phyloP scores from a whole-genome alignment of 30 jellyfish, hydroid and myxozoan genomes.

The Euphysa ruthae region DNA sequence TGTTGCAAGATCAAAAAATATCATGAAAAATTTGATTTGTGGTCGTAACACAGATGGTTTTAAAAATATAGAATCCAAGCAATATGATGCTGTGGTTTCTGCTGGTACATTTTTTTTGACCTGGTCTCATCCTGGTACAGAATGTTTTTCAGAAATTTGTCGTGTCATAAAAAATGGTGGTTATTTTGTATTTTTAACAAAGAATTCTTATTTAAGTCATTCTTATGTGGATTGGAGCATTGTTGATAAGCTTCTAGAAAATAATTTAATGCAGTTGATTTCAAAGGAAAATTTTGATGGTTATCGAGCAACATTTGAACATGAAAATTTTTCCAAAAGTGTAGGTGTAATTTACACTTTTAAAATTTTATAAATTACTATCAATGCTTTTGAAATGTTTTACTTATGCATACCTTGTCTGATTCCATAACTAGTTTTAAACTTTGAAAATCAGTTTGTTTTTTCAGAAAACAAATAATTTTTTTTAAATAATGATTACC shows the following conservation, averaged over 20 bases:
- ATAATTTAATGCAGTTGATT: not conserved
- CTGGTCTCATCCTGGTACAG: slow-evolving; percentile 27
- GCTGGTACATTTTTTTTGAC: slow-evolving; percentile 31
- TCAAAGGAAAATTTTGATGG: slow-evolving; percentile 28
- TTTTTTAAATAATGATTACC: no score
- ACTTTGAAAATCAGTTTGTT: no score
- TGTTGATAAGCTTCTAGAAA: not conserved
- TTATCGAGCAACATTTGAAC: slow-evolving; percentile 14
- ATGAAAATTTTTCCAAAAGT: slow-evolving; percentile 13
- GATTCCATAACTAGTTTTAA: no score
- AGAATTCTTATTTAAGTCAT: slow-evolving; percentile 4
- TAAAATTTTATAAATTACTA: slow-evolving; percentile 9
- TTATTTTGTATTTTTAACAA: not conserved
- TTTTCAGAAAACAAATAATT: no score
- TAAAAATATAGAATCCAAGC: not conserved
- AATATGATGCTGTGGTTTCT: slow-evolving; percentile 15
- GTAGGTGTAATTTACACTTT: slow-evolving; percentile 6
- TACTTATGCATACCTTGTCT: no score
- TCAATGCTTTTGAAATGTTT: no score
- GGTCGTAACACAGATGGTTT: slow-evolving; percentile 5
- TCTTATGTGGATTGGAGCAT: slow-evolving; percentile 3
- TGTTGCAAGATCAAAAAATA: slow-evolving; percentile 1
- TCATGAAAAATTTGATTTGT: slow-evolving; percentile 5
- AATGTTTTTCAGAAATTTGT: slow-evolving; percentile 1
- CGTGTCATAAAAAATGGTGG: slow-evolving; percentile 28